These are phyloP conservation scores for Lycaon pictus DNA, from an alignment of 2,113 vertebrate species.

Conservation along the genomic window DNA sequence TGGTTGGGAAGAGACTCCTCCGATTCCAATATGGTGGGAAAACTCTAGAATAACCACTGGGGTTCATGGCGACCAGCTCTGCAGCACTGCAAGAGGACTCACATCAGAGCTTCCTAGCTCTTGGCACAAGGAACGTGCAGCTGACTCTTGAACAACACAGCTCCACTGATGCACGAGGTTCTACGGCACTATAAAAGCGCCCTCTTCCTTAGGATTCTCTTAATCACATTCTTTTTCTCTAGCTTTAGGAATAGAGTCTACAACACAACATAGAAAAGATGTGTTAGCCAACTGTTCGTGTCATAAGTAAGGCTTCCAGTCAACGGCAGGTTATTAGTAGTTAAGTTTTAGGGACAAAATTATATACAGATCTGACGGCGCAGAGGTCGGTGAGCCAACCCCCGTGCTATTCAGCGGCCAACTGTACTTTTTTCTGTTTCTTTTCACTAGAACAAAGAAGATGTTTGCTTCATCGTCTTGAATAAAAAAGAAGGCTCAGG, in stretches of 20 bases:
- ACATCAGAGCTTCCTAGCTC: neutral
- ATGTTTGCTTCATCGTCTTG: constrained; percentile 92
- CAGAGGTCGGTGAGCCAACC: neutral
- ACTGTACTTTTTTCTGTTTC: constrained; percentile 15
- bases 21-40: too few species aligned
- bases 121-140: neutral
- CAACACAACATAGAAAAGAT: neutral
- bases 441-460: constrained; percentile 89
- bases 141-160: neutral
- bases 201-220: neutral
- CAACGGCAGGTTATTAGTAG: neutral
- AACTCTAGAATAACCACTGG: too few species aligned
- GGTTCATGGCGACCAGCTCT: accelerated
- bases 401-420: neutral
- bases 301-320: neutral
- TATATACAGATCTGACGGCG: neutral
- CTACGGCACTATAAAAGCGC: neutral
- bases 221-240: neutral
- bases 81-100: too few species aligned
- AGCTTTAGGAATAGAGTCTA: neutral
- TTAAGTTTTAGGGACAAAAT: neutral
- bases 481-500: constrained; percentile 95
- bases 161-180: neutral
- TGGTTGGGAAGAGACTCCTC: accelerated
- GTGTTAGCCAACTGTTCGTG: neutral